A percentile compares a stretch with the other conserved stretches of the same genome.
phyloP scores from a whole-genome alignment of 2,113 vertebrate species.

The Phrynosoma blainvillii region DNA sequence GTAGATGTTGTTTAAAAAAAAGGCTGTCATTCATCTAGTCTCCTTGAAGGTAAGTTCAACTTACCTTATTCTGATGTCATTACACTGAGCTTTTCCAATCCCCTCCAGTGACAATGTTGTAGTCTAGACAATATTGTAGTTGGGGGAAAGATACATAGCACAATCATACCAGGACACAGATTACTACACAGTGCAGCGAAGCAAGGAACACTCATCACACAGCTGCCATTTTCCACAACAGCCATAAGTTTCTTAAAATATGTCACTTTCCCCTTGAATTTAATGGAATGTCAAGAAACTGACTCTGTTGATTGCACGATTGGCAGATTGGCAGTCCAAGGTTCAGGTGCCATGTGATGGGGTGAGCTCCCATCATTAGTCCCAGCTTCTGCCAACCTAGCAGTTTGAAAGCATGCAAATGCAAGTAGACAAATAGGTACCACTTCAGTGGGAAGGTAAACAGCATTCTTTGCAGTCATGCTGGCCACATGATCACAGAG shows the following conservation, averaged over 20 bases:
- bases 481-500: too few species aligned
- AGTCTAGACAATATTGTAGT: slow-evolving; percentile 34
- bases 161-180: background rate
- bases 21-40: background rate
- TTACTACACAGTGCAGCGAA: background rate
- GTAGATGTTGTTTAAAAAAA: background rate
- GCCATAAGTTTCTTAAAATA: background rate
- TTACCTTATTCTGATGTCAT: background rate
- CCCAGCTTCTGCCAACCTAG: too few species aligned
- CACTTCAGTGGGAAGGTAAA: too few species aligned
- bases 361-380: too few species aligned
- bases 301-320: too few species aligned
- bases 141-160: background rate
- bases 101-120: background rate
- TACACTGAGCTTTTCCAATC: background rate
- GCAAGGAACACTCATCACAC: background rate
- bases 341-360: too few species aligned
- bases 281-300: background rate
- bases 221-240: background rate
- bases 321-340: too few species aligned
- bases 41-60: too few species aligned
- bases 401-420: too few species aligned
- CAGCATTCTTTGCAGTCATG: too few species aligned
- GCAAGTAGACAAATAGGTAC: too few species aligned
- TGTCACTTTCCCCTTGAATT: background rate